Evolutionary conservation across 2,888 invertebrate species (phyloP).

Genomic region (Acleris sparsana): DNA sequence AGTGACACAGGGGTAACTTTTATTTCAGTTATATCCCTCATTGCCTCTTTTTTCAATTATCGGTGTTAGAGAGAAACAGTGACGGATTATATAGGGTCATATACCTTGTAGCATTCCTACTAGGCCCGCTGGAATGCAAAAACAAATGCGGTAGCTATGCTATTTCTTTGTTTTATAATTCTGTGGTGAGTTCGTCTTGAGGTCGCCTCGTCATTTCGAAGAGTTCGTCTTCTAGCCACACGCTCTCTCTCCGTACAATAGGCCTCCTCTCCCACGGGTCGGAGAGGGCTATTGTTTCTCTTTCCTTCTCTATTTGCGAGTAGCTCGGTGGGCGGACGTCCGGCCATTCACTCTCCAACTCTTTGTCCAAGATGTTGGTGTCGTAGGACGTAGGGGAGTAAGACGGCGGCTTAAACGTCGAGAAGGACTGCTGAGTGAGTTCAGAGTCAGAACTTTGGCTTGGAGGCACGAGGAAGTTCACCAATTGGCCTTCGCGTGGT

Average conservation of each 20-base stretch:
- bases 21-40: too few relatives aligned
- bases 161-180: conserved; percentile 71
- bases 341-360: conserved; percentile 77
- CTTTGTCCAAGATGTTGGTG: conserved; percentile 71
- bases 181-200: conserved; percentile 94
- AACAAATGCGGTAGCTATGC: conserved; percentile 13
- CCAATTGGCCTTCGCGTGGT: conserved; percentile 89
- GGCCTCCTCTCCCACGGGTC: conserved; percentile 79
- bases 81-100: too few relatives aligned
- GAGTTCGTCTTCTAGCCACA: conserved; percentile 91
- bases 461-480: conserved; percentile 88
- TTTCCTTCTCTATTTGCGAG: conserved; percentile 71
- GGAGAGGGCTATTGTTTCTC: conserved; percentile 71
- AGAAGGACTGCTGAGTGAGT: conserved; percentile 74
- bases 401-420: conserved; percentile 80
- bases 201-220: conserved; percentile 93
- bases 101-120: too few relatives aligned
- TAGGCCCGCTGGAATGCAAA: conserved; percentile 3
- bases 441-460: conserved; percentile 73
- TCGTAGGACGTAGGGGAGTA: conserved; percentile 80
- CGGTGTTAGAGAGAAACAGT: too few relatives aligned
- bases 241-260: conserved; percentile 80
- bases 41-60: too few relatives aligned
- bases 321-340: conserved; percentile 81
- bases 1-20: too few relatives aligned